Conservation (phyloP, 2,888 invertebrate genomes). For the Hypena proboscidalis region DNA sequence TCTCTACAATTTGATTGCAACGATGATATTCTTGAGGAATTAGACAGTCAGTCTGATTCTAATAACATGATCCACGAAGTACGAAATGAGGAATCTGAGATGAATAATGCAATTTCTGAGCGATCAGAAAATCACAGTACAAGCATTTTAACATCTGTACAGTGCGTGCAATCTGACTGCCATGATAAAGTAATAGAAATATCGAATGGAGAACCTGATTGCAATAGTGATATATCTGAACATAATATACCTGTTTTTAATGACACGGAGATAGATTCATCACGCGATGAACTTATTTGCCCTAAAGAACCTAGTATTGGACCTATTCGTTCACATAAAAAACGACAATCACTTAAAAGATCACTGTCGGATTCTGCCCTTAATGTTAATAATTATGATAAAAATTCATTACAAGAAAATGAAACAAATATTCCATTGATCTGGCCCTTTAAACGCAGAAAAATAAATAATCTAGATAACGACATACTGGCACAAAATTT, state of each 20-base stretch:
- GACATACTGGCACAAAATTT: slow-evolving; percentile 53
- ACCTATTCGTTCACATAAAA: slow-evolving; percentile 13
- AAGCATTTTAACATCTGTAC: too few species aligned
- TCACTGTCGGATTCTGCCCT: slow-evolving; percentile 75
- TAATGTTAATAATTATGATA: slow-evolving; percentile 38
- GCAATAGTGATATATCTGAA: too few species aligned
- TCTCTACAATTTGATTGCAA: too few species aligned
- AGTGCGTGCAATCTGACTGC: too few species aligned
- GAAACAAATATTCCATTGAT: slow-evolving; percentile 39
- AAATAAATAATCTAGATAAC: slow-evolving; percentile 48
- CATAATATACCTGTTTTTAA: too few species aligned
- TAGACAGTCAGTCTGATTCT: too few species aligned
- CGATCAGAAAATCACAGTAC: too few species aligned
- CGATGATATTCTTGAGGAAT: too few species aligned
- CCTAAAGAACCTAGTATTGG: slow-evolving; percentile 13
- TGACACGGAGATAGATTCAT: slow-evolving; percentile 7
- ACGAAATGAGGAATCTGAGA: too few species aligned
- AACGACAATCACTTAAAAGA: slow-evolving; percentile 56
- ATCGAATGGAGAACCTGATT: background rate
- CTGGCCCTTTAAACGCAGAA: slow-evolving; percentile 62
- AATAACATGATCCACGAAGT: too few species aligned
- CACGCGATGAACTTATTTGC: slow-evolving; percentile 11
- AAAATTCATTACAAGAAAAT: slow-evolving; percentile 36
- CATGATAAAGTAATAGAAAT: background rate
- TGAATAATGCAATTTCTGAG: too few species aligned